A percentile compares a stretch with the other conserved stretches of the same genome.
Conservation (phyloP, 2,113 vertebrate species). For the Cochlearius cochlearius region DNA sequence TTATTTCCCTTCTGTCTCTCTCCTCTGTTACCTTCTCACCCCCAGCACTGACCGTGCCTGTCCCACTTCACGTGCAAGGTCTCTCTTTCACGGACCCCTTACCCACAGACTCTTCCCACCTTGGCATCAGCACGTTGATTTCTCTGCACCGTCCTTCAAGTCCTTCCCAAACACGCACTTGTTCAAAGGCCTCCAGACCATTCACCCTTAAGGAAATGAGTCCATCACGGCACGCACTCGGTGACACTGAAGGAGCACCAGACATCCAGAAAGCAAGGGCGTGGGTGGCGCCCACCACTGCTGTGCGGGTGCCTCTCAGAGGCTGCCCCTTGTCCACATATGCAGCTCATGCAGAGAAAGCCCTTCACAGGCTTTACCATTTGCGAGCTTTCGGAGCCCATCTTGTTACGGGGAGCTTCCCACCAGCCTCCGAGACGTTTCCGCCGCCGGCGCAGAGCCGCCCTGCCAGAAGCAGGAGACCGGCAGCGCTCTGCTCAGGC, state of each 20-base stretch:
- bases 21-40: neutral
- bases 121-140: neutral
- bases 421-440: neutral
- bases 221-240: neutral
- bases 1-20: neutral
- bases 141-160: neutral
- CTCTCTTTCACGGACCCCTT: neutral
- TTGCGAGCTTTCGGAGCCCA: neutral
- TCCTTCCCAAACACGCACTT: neutral
- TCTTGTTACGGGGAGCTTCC: neutral
- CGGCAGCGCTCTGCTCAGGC: neutral
- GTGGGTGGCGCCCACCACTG: accelerated
- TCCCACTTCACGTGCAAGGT: neutral
- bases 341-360: neutral
- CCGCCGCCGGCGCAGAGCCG: accelerated
- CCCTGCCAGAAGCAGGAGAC: neutral
- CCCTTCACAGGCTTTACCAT: neutral
- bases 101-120: neutral
- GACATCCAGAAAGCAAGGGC: neutral
- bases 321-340: neutral
- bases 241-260: neutral
- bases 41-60: neutral
- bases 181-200: neutral
- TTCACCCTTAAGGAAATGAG: neutral
- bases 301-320: neutral